Evolutionary conservation across 2,888 invertebrate species (phyloP), one percentile per base, ranked within the genome.

Genomic region (Coelogynopora nodosa): DNA sequence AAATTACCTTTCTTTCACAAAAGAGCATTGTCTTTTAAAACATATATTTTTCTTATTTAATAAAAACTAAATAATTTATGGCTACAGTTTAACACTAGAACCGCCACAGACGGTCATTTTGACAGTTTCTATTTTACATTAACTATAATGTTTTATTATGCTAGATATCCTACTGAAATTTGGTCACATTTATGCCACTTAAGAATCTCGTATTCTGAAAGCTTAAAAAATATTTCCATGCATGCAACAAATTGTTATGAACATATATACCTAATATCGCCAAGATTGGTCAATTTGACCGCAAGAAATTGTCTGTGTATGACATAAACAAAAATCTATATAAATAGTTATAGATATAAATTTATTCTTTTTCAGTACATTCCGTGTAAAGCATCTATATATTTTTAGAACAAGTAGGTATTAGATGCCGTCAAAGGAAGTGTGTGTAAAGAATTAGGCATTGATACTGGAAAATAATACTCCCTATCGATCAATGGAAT

Each of bases 331-430:
- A 74, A 74, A 74, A 5, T 13, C 23, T 18, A 13, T 74, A 74
- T 10, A 74, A 74, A 26, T 74, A 74, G 74, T 74, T 49, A 74
- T 74, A 74, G 74, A 74, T 74, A 74, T 74, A 74, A 74, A 26
- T n/a, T 10, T 74, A 74, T 74, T 74, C 18, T 74, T 74, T 74
- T 49, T 5, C 18, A 18, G 18, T 49, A 10, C 49, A 49, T 49
- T 49, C 18, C 49, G 18, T 49, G 49, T 49, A 49, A 18, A 49
- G 49, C 49, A 49, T 18, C 49, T 49, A 49, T 49, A 49, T 49
- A 49, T 49, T 49, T 49, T 49, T 49, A 49, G 49, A 49, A 49
- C 5, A 49, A 49, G 49, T 49, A 49, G 49, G 18, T 49, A 49
- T 5, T 10, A 18, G 49, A 18, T 10, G 49, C 49, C 18, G 18